These are phyloP conservation scores for Aurelia sp. DNA, from an alignment of 30 jellyfish, hydroid and myxozoan genomes.

Conservation along the genomic window DNA sequence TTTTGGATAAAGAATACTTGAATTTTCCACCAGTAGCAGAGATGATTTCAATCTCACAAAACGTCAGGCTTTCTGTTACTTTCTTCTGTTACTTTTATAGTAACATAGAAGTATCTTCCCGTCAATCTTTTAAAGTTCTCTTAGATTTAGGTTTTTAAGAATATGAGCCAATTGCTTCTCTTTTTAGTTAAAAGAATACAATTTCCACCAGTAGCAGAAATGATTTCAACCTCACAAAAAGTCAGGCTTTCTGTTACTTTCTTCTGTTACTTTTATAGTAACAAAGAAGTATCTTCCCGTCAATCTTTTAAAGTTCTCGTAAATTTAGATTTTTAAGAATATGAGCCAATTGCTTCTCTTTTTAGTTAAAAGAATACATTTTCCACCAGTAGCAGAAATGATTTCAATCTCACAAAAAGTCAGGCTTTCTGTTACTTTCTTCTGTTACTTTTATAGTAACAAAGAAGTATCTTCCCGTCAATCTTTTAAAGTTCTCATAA, in stretches of 20 bases:
- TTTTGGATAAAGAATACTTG: background rate
- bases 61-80: no score
- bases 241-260: no score
- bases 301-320: background rate
- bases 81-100: slow-evolving; percentile 20
- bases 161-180: no score
- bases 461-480: slow-evolving; percentile 26
- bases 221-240: slow-evolving; percentile 60
- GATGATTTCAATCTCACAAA: slow-evolving; percentile 52
- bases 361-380: background rate
- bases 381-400: slow-evolving; percentile 27
- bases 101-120: slow-evolving; percentile 39
- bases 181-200: background rate
- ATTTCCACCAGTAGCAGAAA: slow-evolving; percentile 37
- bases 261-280: slow-evolving; percentile 13
- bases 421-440: no score
- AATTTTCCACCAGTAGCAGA: slow-evolving; percentile 36
- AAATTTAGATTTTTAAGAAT: no score
- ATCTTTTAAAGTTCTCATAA: background rate
- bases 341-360: no score
- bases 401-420: slow-evolving; percentile 66
- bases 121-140: background rate
- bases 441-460: slow-evolving; percentile 28
- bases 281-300: slow-evolving; percentile 38
- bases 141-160: no score